These are phyloP conservation scores for Nymphalis urticae DNA, from an alignment of 2,888 invertebrate species.

Conservation along the genomic window DNA sequence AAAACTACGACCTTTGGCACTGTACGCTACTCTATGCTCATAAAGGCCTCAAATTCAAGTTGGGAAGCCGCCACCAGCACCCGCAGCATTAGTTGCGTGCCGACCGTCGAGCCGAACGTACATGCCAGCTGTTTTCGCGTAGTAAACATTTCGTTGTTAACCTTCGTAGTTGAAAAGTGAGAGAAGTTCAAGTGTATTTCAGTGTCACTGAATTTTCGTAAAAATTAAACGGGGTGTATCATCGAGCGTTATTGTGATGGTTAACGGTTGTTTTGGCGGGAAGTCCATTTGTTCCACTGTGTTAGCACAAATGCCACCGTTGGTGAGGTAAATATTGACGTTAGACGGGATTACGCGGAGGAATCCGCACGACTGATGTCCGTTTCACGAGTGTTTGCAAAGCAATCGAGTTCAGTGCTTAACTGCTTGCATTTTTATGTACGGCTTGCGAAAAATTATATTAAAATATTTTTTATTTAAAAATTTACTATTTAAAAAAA, in stretches of 20 bases:
- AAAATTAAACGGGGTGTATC: slow-evolving; percentile 46
- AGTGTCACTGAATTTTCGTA: slow-evolving; percentile 44
- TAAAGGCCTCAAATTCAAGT: slow-evolving; percentile 66
- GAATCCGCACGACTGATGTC: slow-evolving; percentile 36
- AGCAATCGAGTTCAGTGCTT: slow-evolving; percentile 43
- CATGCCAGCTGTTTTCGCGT: slow-evolving; percentile 46
- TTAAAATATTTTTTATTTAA: background rate
- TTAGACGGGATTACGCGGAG: slow-evolving; percentile 45
- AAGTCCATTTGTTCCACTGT: slow-evolving; percentile 42
- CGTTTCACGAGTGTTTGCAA: slow-evolving; percentile 38
- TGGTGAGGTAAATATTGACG: slow-evolving; percentile 73
- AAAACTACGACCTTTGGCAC: slow-evolving; percentile 71
- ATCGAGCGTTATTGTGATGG: slow-evolving; percentile 53
- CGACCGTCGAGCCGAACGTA: slow-evolving; percentile 60
- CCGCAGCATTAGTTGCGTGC: slow-evolving; percentile 65
- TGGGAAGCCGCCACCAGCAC: slow-evolving; percentile 52
- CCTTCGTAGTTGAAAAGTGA: slow-evolving; percentile 23
- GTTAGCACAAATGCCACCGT: slow-evolving; percentile 55
- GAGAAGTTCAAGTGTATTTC: slow-evolving; percentile 37
- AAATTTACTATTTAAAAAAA: background rate
- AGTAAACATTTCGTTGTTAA: slow-evolving; percentile 31
- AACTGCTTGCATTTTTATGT: slow-evolving; percentile 12
- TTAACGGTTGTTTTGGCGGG: slow-evolving; percentile 54
- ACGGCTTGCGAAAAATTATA: slow-evolving; percentile 3
- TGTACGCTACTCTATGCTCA: slow-evolving; percentile 58